A percentile compares a stretch with the other conserved stretches of the same genome.
These are phyloP conservation scores for Branchipolynoe longqiensis DNA, from an alignment of 2,888 invertebrate genomes.

Conservation along the genomic window DNA sequence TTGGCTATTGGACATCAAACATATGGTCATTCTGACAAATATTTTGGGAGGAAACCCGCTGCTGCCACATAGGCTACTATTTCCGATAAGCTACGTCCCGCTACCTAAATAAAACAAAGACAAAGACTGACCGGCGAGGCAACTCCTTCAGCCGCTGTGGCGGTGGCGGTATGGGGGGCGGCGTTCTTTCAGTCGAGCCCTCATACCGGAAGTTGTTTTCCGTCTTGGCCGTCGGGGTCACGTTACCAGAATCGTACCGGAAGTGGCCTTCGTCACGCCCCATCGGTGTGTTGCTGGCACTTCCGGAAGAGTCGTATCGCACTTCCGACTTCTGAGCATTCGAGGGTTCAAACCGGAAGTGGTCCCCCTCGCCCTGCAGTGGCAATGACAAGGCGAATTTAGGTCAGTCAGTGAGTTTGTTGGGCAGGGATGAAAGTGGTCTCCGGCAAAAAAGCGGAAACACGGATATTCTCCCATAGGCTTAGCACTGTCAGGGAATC, in stretches of 20 bases:
- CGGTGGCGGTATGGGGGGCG: constrained; percentile 48
- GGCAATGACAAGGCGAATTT: no score
- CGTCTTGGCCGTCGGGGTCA: constrained; percentile 59
- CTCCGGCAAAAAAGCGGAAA: no score
- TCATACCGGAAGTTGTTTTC: constrained; percentile 74
- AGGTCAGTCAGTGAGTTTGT: no score
- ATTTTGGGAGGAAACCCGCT: no score
- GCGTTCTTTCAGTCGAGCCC: constrained; percentile 70
- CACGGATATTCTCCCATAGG: no score
- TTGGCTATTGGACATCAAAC: no score
- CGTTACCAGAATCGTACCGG: constrained; percentile 77
- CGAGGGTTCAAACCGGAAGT: constrained; percentile 54
- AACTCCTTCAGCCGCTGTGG: constrained; percentile 10
- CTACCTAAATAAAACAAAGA: no score
- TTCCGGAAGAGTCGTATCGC: constrained; percentile 35
- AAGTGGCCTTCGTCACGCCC: constrained; percentile 64
- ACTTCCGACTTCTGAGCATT: constrained; percentile 16
- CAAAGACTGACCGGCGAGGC: neutral
- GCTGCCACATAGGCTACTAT: no score
- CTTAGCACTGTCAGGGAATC: no score
- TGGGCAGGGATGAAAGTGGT: no score
- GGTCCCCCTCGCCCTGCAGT: constrained; percentile 57
- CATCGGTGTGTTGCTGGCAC: constrained; percentile 32
- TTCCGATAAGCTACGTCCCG: no score
- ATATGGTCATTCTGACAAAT: no score